phyloP scores from a whole-genome alignment of 1,140 invertebrate genomes.

The Drosophila burlai region DNA sequence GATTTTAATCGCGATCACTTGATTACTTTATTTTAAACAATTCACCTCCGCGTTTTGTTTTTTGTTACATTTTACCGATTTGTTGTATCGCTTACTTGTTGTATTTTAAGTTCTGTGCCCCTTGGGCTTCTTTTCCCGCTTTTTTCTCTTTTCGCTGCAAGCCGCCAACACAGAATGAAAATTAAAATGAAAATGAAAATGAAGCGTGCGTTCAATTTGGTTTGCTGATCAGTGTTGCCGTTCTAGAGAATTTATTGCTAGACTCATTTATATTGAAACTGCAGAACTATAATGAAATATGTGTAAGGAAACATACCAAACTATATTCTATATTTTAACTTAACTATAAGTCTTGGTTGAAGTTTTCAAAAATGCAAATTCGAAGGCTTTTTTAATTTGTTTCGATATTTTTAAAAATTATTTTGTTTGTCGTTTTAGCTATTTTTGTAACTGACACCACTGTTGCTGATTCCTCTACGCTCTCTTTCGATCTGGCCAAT shows the following conservation, averaged over 20 bases:
- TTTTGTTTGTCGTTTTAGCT: not conserved
- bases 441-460: not conserved
- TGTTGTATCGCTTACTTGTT: not conserved
- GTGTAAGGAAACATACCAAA: not conserved
- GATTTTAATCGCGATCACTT: not conserved
- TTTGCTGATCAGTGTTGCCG: not conserved
- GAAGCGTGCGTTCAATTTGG: constrained; percentile 6
- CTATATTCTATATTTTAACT: not conserved
- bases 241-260: not conserved
- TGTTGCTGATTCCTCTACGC: not conserved
- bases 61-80: constrained; percentile 2
- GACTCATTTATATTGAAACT: not conserved
- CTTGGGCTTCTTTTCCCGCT: not conserved
- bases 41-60: not conserved
- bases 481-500: constrained; percentile 5
- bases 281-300: not conserved
- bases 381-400: not conserved
- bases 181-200: constrained; percentile 15
- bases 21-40: constrained; percentile 5
- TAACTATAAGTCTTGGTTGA: not conserved
- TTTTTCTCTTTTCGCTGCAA: too few species aligned
- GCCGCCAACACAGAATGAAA: constrained; percentile 4
- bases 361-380: not conserved
- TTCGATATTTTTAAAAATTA: not conserved
- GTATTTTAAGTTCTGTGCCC: not conserved